Base-by-base conservation (phyloP, 2,888 invertebrate genomes). In the Drosophila conformis region DNA sequence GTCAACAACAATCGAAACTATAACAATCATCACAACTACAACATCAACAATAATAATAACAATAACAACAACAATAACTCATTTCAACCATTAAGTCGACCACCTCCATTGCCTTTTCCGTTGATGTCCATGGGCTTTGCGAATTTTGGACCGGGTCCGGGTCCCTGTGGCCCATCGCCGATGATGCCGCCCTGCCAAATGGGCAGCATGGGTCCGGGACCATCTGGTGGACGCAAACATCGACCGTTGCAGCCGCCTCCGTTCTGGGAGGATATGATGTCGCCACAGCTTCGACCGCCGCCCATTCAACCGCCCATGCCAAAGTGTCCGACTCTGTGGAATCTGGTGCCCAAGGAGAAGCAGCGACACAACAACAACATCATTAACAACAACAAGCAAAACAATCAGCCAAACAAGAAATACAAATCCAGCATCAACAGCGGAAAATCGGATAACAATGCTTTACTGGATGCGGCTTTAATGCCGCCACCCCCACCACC, bases 251-350 rank as follows among this genome's bases (percentile, higher is more conserved):
- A 89, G 38, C 88, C 89, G 29, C 87, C 87, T 1, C 89, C 88
- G 2, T 87, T 87, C 52, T 87, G 87, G 87, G 86, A 89, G 48
- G 87, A 87, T 40, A 83, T 87, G 88, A 85, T 85, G 80, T 77
- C 89, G 31, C 87, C 87, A 3, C 74, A 70, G 29, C 83, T 67
- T 35, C 68, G 78, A 2, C 73, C 83, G 6, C 87, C 87, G 3
- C 87, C 87, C 7, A 87, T 87, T 13, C 87, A 87, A 38, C 89
- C 88, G 1, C 87, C 87, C 4, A 80, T 87, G 83, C 87, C 89
- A 5, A 86, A 87, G 56, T 89, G 87, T 36, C 89, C 89, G 0
- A 86, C 78, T 13, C 48, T 80, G 13, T 86, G 85, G 85, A 86
- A 86, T 69, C 67, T 86, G 18, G 76, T 89, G 25, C 85, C 85